These are phyloP conservation scores for Rhopilema esculentum DNA, from an alignment of 30 jellyfish, hydroid and myxozoan genomes.

Conservation along the genomic window DNA sequence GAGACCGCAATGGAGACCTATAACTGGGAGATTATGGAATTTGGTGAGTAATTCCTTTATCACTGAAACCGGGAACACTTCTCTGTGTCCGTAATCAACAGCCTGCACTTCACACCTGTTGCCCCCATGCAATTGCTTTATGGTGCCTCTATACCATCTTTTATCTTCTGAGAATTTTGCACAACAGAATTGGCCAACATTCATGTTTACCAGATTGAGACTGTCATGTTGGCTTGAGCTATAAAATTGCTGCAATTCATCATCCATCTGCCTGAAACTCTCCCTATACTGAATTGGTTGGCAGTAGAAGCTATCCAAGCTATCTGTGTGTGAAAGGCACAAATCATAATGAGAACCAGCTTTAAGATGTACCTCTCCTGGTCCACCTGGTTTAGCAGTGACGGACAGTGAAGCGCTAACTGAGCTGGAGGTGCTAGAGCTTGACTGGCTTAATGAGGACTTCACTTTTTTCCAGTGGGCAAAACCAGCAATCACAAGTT, in stretches of 20 bases:
- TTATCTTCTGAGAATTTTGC: constrained; percentile 88
- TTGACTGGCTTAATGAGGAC: constrained; percentile 40
- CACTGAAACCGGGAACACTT: constrained; percentile 28
- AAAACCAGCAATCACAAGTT: constrained; percentile 87
- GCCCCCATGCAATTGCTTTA: constrained; percentile 22
- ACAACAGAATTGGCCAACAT: constrained; percentile 77
- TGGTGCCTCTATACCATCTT: constrained; percentile 84
- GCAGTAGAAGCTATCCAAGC: constrained; percentile 69
- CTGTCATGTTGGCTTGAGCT: constrained; percentile 8
- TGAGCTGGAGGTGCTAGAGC: constrained; percentile 58
- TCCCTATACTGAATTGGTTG: constrained; percentile 68
- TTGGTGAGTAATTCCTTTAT: constrained; percentile 55
- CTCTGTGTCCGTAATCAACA: constrained; percentile 82
- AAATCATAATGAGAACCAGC: constrained; percentile 58
- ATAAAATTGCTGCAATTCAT: constrained; percentile 67
- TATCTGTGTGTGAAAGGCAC: constrained; percentile 63
- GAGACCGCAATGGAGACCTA: constrained; percentile 70
- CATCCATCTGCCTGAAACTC: constrained; percentile 48
- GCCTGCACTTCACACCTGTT: constrained; percentile 47
- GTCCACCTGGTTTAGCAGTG: constrained; percentile 41
- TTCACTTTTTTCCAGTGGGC: constrained; percentile 63
- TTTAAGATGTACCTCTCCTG: constrained; percentile 10
- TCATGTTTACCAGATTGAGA: too few species aligned
- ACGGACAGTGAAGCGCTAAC: constrained; percentile 49
- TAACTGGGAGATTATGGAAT: constrained; percentile 64